Evolutionary conservation across 1,140 invertebrate genomes (phyloP), one percentile per base, ranked within the genome.

Genomic region (Tenebrio molitor): DNA sequence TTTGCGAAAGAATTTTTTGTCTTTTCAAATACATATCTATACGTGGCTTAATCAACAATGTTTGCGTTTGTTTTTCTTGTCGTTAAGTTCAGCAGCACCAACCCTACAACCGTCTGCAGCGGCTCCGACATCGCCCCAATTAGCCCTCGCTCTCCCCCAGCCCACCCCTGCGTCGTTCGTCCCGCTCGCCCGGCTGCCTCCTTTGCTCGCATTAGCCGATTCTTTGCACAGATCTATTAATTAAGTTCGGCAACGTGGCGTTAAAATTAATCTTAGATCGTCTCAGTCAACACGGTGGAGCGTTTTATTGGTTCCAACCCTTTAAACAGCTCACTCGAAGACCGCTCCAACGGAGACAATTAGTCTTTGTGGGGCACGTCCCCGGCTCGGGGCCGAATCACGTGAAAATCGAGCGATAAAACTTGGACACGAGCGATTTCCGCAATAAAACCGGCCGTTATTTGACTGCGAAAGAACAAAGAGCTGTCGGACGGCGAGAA

Each of bases 251-350:
- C 25, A 71, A 64, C 41, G 69, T 71, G 69, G 69, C 41, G 53
- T 71, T 71, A 71, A 66, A 66, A 71, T 71, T 71, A 71, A 71
- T 71, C 69, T 71, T 71, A 71, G 16, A 58, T 69, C 53, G 69
- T 70, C 69, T 70, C 69, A 39, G 44, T 71, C 46, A 69, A 69
- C 58, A 71, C 63, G 12, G 7, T 34, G 63, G 21, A 8, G 19
- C 34, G 39, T 39, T 65, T 16, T 42, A 66, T 66, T 66, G 64
- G 36, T 66, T 66, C 15, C 64, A 44, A 66, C 64, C 64, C 62
- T 65, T 44, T 58, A 4, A 58, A 25, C 50, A 58, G 25, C 50
- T 58, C 50, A 58, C 50, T 58, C 15, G 2, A 50, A 50, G 44
- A 50, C 44, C 44, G 25, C 8, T 29, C 8, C 25, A 29, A 39